phyloP scores from a whole-genome alignment of 2,113 vertebrate species.

The Phrynocephalus versicolor region DNA sequence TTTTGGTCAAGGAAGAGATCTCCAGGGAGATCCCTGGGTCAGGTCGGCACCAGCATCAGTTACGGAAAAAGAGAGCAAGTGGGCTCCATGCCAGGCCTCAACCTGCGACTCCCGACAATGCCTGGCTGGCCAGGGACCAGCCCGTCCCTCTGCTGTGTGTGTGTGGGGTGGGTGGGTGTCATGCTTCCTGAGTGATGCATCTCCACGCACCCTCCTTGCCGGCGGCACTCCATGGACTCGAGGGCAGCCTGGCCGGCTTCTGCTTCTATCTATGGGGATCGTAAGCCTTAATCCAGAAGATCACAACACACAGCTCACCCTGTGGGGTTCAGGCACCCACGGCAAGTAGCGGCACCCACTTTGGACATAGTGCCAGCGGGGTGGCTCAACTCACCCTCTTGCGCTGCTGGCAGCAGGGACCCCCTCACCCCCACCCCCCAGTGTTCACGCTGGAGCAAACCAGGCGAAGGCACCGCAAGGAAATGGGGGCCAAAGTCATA shows the following conservation, averaged over 20 bases:
- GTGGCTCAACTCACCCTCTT: no score
- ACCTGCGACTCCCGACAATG: no score
- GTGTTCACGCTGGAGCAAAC: no score
- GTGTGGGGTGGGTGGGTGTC: no score
- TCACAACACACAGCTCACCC: rapidly evolving
- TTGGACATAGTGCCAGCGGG: no score
- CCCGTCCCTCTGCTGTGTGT: not conserved
- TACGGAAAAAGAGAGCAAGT: not conserved
- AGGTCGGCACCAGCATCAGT: not conserved
- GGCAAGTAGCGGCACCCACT: no score
- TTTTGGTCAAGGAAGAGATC: not conserved
- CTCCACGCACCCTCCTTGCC: not conserved
- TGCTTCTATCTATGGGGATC: not conserved
- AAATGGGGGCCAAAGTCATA: no score
- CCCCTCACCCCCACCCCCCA: no score
- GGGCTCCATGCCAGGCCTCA: not conserved
- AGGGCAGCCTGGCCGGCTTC: not conserved
- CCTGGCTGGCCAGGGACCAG: not conserved
- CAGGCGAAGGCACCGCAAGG: no score
- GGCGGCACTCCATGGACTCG: rapidly evolving
- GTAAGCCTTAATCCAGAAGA: not conserved
- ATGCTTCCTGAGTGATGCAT: no score
- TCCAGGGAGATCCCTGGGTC: not conserved
- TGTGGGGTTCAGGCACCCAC: not conserved
- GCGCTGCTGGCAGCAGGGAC: no score